Evolutionary conservation across 2,113 vertebrate species (phyloP), one percentile per base, ranked within the genome.

Genomic region (Bagarius yarrelli): DNA sequence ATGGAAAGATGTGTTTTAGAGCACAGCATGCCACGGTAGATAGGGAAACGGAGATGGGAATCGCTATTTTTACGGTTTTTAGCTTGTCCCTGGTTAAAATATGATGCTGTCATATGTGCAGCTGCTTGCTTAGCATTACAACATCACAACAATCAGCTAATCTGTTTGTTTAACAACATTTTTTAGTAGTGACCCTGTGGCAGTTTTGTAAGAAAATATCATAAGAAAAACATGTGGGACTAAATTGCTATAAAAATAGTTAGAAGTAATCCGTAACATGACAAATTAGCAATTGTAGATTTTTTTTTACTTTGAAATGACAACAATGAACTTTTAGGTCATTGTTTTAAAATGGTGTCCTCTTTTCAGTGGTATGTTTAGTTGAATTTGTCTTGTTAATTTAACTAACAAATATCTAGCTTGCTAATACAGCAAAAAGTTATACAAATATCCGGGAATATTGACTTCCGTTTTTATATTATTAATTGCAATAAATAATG

Each of bases 61-160:
- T 53, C 74, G 83, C 78, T 81, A 55, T 78, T 77, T 69, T 67
- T 79, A 67, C 57, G 8, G 5, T 40, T 81, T 77, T 71, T 76
- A 63, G 55, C 73, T 64, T 71, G 78, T 78, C 56, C 66, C 34
- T 79, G 72, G 47, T 40, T 47, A 53, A 74, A 50, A 32, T 30
- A 60, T n/a, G 9, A 67, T 27, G 25, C 25, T 72, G 70, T 72
- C 18, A 25, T 44, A 12, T 25, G 66, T 32, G 55, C 36, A 44
- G 66, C 64, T 71, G 74, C 55, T 60, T 44, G 8, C 21, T 57
- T 23, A 36, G n/a, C 13, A 9, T 16, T 18, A 36, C 44, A 76
- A 4, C 34, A 25, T 59, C 23, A 32, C 25, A 21, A 72, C 50
- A 32, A 53, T 53, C 30, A 72, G 70, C 27, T 53, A 30, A 53